Evolutionary conservation across 2,113 vertebrate genomes (phyloP).

Genomic region (Myrmophylax atrothorax): DNA sequence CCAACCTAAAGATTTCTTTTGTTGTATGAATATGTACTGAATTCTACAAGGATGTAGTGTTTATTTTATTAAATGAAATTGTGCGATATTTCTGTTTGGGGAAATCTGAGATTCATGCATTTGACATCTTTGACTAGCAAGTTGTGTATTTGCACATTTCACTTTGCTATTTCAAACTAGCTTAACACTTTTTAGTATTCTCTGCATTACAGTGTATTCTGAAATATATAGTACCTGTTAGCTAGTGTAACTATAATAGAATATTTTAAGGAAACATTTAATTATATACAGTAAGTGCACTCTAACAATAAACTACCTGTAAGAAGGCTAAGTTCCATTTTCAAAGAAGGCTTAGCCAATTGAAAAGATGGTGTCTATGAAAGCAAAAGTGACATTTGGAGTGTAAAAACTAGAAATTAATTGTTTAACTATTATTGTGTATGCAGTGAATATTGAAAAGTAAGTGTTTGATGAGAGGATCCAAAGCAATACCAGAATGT

Average conservation of each 20-base stretch:
- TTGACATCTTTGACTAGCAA: background rate
- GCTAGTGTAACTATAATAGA: background rate
- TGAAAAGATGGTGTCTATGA: background rate
- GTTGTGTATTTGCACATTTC: background rate
- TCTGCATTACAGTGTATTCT: background rate
- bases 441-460: background rate
- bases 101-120: background rate
- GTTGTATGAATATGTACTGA: background rate
- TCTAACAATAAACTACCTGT: background rate
- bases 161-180: background rate
- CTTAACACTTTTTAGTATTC: background rate
- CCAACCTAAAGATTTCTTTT: background rate
- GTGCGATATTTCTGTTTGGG: background rate
- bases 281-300: background rate
- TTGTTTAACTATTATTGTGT: background rate
- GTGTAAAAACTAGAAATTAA: background rate
- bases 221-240: background rate
- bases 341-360: background rate
- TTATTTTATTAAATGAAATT: background rate
- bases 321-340: background rate
- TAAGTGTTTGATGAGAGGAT: background rate
- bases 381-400: background rate
- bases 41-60: background rate
- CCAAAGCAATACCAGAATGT: background rate
- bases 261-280: background rate